phyloP scores from a whole-genome alignment of 2,113 vertebrate genomes.

The Erpornis zantholeuca region DNA sequence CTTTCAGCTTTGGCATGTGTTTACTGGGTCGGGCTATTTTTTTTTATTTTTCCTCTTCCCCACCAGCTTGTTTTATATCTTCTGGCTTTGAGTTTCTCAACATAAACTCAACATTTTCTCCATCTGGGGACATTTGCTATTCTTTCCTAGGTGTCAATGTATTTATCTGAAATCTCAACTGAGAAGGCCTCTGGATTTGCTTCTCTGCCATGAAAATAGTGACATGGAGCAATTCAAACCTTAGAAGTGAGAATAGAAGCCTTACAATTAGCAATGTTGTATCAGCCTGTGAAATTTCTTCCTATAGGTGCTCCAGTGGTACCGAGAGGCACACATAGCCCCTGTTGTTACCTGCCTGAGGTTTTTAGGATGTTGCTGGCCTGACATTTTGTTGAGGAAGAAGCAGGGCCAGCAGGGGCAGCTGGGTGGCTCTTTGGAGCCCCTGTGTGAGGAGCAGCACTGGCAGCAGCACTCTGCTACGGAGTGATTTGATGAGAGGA shows the following conservation, averaged over 20 bases:
- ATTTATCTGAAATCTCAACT: background rate
- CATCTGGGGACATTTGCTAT: background rate
- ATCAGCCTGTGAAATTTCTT: background rate
- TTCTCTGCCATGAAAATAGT: background rate
- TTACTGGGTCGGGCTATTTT: background rate
- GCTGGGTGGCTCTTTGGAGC: background rate
- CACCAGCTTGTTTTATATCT: background rate
- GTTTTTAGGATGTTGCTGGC: background rate
- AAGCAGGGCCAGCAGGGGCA: background rate
- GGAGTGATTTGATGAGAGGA: background rate
- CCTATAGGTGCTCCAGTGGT: background rate
- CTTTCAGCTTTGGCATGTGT: background rate
- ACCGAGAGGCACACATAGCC: background rate
- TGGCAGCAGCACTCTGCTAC: background rate
- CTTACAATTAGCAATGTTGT: background rate
- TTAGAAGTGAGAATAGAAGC: background rate
- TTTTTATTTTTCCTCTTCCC: fast-evolving
- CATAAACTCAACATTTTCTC: background rate
- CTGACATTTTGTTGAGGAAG: background rate
- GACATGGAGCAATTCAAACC: background rate
- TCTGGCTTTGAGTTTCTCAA: background rate
- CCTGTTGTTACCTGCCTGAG: background rate
- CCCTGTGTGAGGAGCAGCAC: background rate
- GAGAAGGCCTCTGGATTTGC: background rate
- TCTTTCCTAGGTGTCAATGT: background rate